Percentiles rank a stretch among this genome's conserved stretches.
Evolutionary conservation across 2,888 invertebrate genomes (phyloP).

Genomic region (Lagria hirta): DNA sequence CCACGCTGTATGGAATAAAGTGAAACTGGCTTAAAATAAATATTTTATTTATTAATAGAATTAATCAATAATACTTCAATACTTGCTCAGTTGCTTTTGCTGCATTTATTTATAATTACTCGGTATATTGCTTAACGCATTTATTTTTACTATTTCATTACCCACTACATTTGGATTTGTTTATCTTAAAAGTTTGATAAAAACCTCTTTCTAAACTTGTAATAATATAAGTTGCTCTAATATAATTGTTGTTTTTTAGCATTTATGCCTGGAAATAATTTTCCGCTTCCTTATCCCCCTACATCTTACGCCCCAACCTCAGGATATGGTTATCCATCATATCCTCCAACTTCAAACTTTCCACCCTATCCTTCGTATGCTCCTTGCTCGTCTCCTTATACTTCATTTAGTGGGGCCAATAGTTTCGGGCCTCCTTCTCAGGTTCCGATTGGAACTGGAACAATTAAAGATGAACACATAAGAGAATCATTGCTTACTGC

Average conservation of each 20-base stretch:
- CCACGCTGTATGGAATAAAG: too few species aligned
- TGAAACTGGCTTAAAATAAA: too few species aligned
- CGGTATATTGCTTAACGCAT: too few species aligned
- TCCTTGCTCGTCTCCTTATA: constrained; percentile 37
- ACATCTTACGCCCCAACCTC: constrained; percentile 27
- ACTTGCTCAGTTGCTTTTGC: too few species aligned
- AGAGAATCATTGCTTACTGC: constrained; percentile 91
- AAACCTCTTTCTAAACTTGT: neutral
- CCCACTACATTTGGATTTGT: neutral
- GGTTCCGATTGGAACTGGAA: constrained; percentile 62
- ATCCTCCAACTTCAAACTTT: constrained; percentile 27
- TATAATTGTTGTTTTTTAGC: constrained; percentile 41
- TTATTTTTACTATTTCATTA: neutral
- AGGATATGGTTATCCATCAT: constrained; percentile 26
- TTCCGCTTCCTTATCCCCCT: constrained; percentile 38
- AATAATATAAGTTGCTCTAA: neutral
- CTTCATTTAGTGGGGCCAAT: constrained; percentile 25
- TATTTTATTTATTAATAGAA: too few species aligned
- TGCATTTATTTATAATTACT: too few species aligned
- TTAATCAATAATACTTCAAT: too few species aligned
- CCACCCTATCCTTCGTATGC: constrained; percentile 32
- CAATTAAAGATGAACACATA: constrained; percentile 95
- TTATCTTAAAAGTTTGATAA: too few species aligned
- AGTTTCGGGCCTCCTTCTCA: constrained; percentile 43
- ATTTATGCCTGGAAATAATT: constrained; percentile 50